These are phyloP conservation scores for Perdita meconis DNA, from an alignment of 2,888 invertebrate genomes.

Conservation along the genomic window DNA sequence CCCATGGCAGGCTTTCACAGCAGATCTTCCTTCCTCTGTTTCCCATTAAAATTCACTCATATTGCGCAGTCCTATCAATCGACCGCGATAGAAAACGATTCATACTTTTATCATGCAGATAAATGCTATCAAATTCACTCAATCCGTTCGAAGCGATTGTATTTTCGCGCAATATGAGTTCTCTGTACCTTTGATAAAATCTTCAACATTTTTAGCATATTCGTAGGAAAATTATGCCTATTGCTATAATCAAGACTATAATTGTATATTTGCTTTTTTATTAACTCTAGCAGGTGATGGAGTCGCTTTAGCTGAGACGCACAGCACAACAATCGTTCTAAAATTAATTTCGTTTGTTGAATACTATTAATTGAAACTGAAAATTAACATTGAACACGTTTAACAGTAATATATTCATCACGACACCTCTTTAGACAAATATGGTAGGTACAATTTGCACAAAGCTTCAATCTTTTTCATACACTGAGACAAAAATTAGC, in stretches of 20 bases:
- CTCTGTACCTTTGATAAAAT: slow-evolving; percentile 31
- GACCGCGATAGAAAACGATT: too few relatives aligned
- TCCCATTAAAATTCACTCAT: slow-evolving; percentile 3
- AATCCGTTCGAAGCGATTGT: neutral
- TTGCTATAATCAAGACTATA: slow-evolving; percentile 45
- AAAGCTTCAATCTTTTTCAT: too few relatives aligned
- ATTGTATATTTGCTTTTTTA: slow-evolving; percentile 57
- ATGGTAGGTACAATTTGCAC: slow-evolving; percentile 8
- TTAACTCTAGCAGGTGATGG: slow-evolving; percentile 73
- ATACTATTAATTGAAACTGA: neutral
- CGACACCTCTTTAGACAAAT: neutral
- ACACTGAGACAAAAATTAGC: too few relatives aligned
- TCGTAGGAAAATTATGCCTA: slow-evolving; percentile 39
- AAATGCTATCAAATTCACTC: neutral
- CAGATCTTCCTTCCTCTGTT: slow-evolving; percentile 15
- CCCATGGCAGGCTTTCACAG: slow-evolving; percentile 17
- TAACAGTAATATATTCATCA: neutral
- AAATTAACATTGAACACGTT: slow-evolving; percentile 6
- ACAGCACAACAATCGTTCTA: neutral
- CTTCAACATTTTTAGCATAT: slow-evolving; percentile 63
- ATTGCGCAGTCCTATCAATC: slow-evolving; percentile 10
- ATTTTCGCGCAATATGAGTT: slow-evolving; percentile 8
- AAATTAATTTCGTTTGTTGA: neutral
- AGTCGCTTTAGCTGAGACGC: slow-evolving; percentile 37
- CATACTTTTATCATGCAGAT: neutral